A percentile compares a stretch with the other conserved stretches of the same genome.
These are phyloP conservation scores for Chaenocephalus aceratus DNA, from an alignment of 2,113 vertebrate species.

Conservation along the genomic window DNA sequence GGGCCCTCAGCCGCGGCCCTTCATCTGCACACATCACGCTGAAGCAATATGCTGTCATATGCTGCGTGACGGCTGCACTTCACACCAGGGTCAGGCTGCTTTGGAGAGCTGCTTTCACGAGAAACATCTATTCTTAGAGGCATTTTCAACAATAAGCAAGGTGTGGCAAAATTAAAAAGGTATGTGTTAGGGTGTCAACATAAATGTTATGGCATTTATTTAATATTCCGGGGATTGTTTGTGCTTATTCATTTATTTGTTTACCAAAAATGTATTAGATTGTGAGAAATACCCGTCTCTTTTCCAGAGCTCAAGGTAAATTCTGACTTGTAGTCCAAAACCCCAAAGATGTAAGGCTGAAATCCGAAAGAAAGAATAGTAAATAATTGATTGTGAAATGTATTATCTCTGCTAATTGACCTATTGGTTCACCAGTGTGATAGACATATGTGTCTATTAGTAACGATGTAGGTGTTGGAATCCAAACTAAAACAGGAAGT, in stretches of 20 bases:
- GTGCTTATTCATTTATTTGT: not conserved
- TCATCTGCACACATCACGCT: slow-evolving; percentile 63
- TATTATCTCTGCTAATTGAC: too few relatives aligned
- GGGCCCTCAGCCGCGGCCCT: slow-evolving; percentile 65
- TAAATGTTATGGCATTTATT: not conserved
- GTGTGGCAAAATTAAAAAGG: not conserved
- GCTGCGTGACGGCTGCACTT: slow-evolving; percentile 48
- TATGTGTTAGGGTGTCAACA: not conserved
- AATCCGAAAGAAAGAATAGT: not conserved
- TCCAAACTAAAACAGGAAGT: not conserved
- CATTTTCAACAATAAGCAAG: not conserved
- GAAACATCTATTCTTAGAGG: not conserved
- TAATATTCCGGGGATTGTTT: not conserved
- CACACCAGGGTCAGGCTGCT: slow-evolving; percentile 34
- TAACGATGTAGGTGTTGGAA: too few relatives aligned
- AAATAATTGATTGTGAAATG: too few relatives aligned
- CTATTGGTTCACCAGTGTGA: not conserved
- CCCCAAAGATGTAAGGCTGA: not conserved
- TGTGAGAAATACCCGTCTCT: too few relatives aligned
- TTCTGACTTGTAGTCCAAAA: not conserved
- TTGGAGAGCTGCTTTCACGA: slow-evolving; percentile 1
- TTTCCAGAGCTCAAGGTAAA: not conserved
- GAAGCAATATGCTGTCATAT: slow-evolving; percentile 56
- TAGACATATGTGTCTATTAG: too few relatives aligned
- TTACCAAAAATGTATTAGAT: too few relatives aligned